Conservation (phyloP, 2,797 vertebrate genomes). For the Notolepis coatsorum region DNA sequence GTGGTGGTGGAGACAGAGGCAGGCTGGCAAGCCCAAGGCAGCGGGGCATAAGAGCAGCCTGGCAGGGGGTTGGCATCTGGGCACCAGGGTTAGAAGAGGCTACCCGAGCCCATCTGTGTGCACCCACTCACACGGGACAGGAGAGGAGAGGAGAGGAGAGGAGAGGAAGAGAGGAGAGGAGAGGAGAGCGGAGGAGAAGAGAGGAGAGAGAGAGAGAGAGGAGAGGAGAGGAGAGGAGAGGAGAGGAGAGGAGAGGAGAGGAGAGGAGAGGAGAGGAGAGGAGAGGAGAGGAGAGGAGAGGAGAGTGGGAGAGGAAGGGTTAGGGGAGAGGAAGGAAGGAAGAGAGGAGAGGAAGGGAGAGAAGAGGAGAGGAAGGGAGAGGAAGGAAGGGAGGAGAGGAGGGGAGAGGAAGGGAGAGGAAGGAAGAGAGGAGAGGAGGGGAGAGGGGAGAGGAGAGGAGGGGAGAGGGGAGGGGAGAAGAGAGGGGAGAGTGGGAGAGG, state of each 20-base stretch:
- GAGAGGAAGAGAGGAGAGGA: background rate
- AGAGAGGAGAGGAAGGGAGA: background rate
- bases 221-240: too few species aligned
- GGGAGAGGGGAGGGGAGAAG: background rate
- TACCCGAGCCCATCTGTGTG: conserved; percentile 45
- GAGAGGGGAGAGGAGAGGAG: background rate
- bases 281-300: background rate
- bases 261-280: background rate
- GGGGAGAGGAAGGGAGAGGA: background rate
- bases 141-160: conserved; percentile 8
- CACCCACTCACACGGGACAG: conserved; percentile 1
- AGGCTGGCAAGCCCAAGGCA: conserved; percentile 36
- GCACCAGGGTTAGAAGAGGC: conserved; percentile 48
- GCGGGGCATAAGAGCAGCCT: conserved; percentile 46
- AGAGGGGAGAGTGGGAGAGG: background rate
- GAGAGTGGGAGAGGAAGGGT: too few species aligned
- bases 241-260: conserved; percentile 2
- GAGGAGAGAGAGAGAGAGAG: too few species aligned
- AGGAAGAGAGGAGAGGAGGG: background rate
- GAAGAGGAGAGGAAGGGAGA: background rate
- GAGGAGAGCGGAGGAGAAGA: background rate
- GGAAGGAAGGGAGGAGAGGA: background rate
- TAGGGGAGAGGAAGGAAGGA: too few species aligned
- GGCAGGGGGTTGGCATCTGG: conserved; percentile 49
- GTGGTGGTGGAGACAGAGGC: conserved; percentile 50